These are phyloP conservation scores for Hydrolagus affinis DNA, from an alignment of 2,113 vertebrate species.

Conservation along the genomic window DNA sequence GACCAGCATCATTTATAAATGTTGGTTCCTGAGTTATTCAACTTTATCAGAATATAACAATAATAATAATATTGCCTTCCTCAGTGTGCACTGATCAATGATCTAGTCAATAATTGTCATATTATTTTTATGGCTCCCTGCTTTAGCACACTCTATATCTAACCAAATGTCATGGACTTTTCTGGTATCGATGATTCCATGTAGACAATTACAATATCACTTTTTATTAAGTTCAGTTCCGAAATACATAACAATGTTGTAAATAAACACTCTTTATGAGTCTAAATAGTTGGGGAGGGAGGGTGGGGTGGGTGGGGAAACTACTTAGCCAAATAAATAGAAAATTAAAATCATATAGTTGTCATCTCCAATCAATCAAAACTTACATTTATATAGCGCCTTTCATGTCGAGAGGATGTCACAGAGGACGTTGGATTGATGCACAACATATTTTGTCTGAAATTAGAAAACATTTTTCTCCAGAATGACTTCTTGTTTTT, in stretches of 20 bases:
- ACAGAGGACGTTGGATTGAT: too few relatives aligned
- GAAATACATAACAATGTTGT: neutral
- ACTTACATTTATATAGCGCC: too few relatives aligned
- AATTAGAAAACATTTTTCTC: neutral
- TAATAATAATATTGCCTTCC: too few relatives aligned
- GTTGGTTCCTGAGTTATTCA: neutral
- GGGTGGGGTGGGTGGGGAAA: too few relatives aligned
- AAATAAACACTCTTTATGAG: too few relatives aligned
- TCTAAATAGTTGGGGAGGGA: too few relatives aligned
- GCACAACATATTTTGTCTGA: too few relatives aligned
- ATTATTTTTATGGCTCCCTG: neutral
- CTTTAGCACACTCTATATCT: neutral
- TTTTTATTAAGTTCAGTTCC: neutral
- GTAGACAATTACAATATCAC: neutral
- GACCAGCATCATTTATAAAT: neutral
- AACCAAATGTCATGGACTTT: neutral
- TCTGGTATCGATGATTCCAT: neutral
- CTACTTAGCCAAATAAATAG: too few relatives aligned
- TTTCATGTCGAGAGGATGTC: too few relatives aligned
- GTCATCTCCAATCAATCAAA: too few relatives aligned
- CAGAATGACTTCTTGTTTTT: neutral
- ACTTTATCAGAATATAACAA: neutral
- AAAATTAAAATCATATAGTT: too few relatives aligned
- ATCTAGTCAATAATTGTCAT: neutral
- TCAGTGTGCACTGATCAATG: neutral